Evolutionary conservation across 2,888 invertebrate species (phyloP).

Genomic region (Tethea ocularis): DNA sequence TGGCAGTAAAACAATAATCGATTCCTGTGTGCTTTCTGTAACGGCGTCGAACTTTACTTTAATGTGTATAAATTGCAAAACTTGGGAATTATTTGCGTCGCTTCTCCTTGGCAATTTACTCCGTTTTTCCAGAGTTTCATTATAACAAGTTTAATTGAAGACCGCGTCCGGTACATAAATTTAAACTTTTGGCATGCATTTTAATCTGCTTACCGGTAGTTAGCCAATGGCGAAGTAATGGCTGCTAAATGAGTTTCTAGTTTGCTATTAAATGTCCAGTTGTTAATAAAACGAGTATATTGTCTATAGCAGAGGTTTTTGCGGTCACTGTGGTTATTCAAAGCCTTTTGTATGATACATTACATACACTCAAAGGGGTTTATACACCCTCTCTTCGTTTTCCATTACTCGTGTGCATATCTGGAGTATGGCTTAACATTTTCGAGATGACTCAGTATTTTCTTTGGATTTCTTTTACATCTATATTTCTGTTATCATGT

Average conservation of each 20-base stretch:
- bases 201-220: conserved; percentile 75
- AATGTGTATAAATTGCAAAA: conserved; percentile 77
- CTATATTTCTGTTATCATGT: no score
- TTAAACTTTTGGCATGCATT: conserved; percentile 79
- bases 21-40: conserved; percentile 49
- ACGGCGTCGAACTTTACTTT: conserved; percentile 63
- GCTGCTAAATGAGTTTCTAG: conserved; percentile 68
- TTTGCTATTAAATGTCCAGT: conserved; percentile 52
- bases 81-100: conserved; percentile 72
- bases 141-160: conserved; percentile 81
- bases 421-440: neutral
- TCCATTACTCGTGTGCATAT: conserved; percentile 1
- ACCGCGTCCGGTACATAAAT: conserved; percentile 78
- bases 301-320: conserved; percentile 10
- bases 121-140: conserved; percentile 75
- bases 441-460: neutral
- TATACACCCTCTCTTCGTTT: conserved; percentile 10
- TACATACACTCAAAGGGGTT: conserved; percentile 11
- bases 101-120: conserved; percentile 68
- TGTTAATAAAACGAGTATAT: conserved; percentile 44
- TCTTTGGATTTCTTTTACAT: neutral
- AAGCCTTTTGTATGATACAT: conserved; percentile 15
- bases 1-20: conserved; percentile 54
- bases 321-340: conserved; percentile 15
- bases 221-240: conserved; percentile 58